These are phyloP conservation scores for Lepilemur septentrionalis DNA, from an alignment of 2,797 vertebrate genomes.

Conservation along the genomic window DNA sequence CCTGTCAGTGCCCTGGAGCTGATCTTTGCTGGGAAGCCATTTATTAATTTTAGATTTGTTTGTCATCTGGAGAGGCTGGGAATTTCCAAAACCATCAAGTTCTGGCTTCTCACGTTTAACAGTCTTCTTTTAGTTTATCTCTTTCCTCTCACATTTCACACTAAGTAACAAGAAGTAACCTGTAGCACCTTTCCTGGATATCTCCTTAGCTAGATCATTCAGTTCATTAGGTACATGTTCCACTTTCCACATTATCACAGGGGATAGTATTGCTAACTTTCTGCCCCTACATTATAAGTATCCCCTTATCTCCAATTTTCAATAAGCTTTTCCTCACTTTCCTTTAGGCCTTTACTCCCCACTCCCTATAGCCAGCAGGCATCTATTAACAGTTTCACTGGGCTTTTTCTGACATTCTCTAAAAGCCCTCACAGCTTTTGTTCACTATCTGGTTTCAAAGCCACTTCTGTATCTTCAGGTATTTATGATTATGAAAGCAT, in stretches of 20 bases:
- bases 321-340: not conserved
- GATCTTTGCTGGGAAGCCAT: not conserved
- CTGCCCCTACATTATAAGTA: not conserved
- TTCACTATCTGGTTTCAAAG: not conserved
- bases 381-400: not conserved
- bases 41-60: not conserved
- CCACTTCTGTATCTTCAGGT: not conserved
- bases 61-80: not conserved
- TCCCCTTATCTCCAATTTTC: not conserved
- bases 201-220: not conserved
- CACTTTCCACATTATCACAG: not conserved
- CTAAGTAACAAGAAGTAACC: not conserved
- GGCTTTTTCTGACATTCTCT: not conserved
- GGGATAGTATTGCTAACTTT: not conserved
- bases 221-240: not conserved
- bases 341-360: not conserved
- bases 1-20: not conserved
- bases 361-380: not conserved
- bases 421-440: not conserved
- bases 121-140: not conserved
- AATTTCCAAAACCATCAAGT: not conserved
- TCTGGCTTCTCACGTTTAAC: not conserved
- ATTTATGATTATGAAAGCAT: not conserved
- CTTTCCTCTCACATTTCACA: not conserved
- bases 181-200: not conserved